phyloP scores from a whole-genome alignment of 1,140 invertebrate genomes.

The Chironomus striatipennis region DNA sequence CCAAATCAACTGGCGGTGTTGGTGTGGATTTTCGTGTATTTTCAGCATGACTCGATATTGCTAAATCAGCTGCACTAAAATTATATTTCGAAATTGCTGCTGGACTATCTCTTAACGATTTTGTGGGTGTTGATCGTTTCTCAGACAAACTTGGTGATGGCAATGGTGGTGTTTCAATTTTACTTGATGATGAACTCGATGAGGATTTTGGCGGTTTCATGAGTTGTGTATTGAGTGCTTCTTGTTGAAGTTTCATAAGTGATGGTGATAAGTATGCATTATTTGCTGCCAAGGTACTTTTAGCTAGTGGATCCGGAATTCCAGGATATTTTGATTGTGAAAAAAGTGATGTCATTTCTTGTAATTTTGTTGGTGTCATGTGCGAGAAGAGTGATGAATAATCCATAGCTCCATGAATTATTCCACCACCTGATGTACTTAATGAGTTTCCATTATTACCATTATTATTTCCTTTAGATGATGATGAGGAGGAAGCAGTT shows the following conservation, averaged over 20 bases:
- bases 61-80: constrained; percentile 42
- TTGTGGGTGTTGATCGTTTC: constrained; percentile 33
- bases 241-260: constrained; percentile 44
- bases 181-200: constrained; percentile 32
- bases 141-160: constrained; percentile 37
- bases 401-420: not conserved
- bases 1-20: constrained; percentile 34
- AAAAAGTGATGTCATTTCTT: constrained; percentile 38
- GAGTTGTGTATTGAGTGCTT: constrained; percentile 43
- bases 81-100: constrained; percentile 39
- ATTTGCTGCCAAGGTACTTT: constrained; percentile 56
- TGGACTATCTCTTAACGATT: constrained; percentile 32
- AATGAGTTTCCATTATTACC: no score
- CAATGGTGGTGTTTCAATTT: constrained; percentile 27
- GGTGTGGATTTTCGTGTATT: constrained; percentile 36
- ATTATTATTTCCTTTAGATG: not conserved
- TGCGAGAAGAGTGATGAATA: constrained; percentile 35
- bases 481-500: constrained; percentile 33
- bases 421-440: constrained; percentile 16
- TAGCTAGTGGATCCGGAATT: constrained; percentile 57
- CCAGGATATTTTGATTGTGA: constrained; percentile 36
- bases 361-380: constrained; percentile 37
- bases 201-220: constrained; percentile 40
- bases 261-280: constrained; percentile 55
- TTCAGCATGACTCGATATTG: constrained; percentile 37